These are phyloP conservation scores for Bombus fervidus DNA, from an alignment of 1,140 invertebrate genomes.

Conservation along the genomic window DNA sequence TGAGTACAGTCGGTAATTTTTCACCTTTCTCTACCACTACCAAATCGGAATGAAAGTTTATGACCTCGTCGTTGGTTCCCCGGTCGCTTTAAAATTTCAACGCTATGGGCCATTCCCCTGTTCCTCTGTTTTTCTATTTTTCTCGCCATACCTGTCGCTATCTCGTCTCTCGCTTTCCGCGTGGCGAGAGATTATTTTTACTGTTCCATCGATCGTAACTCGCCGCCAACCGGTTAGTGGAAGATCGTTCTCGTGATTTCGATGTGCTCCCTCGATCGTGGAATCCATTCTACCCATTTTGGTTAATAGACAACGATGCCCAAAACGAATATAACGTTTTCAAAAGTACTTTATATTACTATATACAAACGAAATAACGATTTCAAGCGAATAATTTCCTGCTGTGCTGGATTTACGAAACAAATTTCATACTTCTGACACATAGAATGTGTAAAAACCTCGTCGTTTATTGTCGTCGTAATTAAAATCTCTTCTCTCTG, in stretches of 20 bases:
- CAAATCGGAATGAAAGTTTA: constrained; percentile 26
- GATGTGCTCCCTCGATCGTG: background rate
- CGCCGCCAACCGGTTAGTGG: background rate
- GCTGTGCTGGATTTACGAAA: background rate
- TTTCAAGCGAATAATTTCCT: background rate
- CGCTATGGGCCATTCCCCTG: background rate
- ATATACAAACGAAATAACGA: background rate
- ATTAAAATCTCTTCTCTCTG: background rate
- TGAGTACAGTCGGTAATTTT: constrained; percentile 7
- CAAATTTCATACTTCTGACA: background rate
- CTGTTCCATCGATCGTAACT: constrained; percentile 8
- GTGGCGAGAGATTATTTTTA: constrained; percentile 22
- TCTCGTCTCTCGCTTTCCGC: background rate
- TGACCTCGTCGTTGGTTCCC: constrained; percentile 2
- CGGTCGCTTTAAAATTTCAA: constrained; percentile 1
- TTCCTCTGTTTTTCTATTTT: constrained; percentile 4
- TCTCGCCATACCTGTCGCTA: background rate
- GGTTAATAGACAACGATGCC: constrained; percentile 1
- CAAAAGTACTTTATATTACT: background rate
- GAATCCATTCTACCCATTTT: constrained; percentile 7
- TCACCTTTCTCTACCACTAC: background rate
- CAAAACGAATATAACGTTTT: background rate
- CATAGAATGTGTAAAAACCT: background rate
- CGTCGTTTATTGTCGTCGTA: background rate
- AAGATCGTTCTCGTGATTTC: constrained; percentile 28